These are phyloP conservation scores for Heteromurus nitidus DNA, from an alignment of 2,888 invertebrate species.

Conservation along the genomic window DNA sequence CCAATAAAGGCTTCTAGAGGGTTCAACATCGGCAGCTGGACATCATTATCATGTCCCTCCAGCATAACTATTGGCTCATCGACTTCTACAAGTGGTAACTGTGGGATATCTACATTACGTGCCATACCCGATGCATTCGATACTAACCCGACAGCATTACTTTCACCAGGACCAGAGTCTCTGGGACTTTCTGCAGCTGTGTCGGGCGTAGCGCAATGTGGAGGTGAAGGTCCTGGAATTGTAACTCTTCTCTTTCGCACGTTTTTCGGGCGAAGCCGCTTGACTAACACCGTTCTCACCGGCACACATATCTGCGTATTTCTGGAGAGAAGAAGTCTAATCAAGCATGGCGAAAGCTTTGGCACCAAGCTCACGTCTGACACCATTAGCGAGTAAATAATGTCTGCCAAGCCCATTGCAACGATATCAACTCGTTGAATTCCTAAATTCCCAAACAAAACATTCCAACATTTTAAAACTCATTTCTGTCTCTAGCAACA, in stretches of 20 bases:
- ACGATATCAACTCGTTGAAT: slow-evolving; percentile 72
- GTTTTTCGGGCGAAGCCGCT: slow-evolving; percentile 71
- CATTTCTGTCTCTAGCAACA: not conserved
- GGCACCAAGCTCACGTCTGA: slow-evolving; percentile 69
- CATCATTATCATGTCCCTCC: slow-evolving; percentile 71
- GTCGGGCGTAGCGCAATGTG: slow-evolving; percentile 72
- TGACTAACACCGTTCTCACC: slow-evolving; percentile 70
- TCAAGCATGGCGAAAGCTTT: slow-evolving; percentile 68
- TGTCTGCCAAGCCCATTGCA: slow-evolving; percentile 72
- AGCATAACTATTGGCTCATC: slow-evolving; percentile 73
- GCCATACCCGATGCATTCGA: slow-evolving; percentile 24
- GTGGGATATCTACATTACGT: slow-evolving; percentile 42
- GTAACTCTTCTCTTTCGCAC: slow-evolving; percentile 70
- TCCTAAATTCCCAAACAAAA: slow-evolving; percentile 63
- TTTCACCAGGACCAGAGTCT: slow-evolving; percentile 54
- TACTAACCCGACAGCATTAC: not conserved
- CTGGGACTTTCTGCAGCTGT: slow-evolving; percentile 70
- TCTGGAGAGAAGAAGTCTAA: slow-evolving; percentile 67
- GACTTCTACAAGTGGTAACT: slow-evolving; percentile 72
- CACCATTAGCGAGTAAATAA: slow-evolving; percentile 72
- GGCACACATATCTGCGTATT: slow-evolving; percentile 72
- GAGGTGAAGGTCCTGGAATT: slow-evolving; percentile 71
- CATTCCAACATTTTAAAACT: not conserved
- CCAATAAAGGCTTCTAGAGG: slow-evolving; percentile 73
- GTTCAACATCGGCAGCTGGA: slow-evolving; percentile 70